Percentiles rank a stretch among this genome's conserved stretches.
Evolutionary conservation across 2,888 invertebrate genomes (phyloP).

Genomic region (Callinectes sapidus): DNA sequence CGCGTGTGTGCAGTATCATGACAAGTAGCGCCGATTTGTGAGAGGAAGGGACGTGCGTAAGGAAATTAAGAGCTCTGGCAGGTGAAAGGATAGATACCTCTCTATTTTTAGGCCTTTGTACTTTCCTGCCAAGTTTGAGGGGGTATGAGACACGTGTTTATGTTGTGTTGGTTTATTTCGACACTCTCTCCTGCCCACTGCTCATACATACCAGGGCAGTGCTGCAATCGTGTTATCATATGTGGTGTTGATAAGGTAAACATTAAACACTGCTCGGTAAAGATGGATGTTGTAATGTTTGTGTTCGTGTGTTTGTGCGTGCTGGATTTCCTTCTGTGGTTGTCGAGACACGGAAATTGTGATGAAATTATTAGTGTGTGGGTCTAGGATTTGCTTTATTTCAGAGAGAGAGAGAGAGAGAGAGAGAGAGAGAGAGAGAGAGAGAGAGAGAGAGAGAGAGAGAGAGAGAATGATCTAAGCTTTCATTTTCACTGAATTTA

Average conservation of each 20-base stretch:
- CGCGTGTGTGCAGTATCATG: background rate
- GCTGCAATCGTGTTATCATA: background rate
- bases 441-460: conserved; percentile 44
- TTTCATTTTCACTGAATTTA: no score
- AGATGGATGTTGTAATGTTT: background rate
- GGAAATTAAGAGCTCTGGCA: background rate
- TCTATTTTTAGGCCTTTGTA: background rate
- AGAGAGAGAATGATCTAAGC: background rate
- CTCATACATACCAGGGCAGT: background rate
- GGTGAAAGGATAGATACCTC: background rate
- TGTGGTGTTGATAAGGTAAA: background rate
- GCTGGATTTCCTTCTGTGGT: no score
- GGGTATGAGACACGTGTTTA: background rate
- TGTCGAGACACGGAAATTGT: no score
- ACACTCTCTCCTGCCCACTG: background rate
- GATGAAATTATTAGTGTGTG: no score
- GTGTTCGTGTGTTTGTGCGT: no score
- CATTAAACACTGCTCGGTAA: background rate
- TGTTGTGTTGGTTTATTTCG: background rate
- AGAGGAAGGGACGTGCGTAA: background rate
- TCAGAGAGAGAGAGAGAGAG: background rate
- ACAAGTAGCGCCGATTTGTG: background rate
- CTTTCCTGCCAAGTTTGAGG: background rate
- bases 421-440: conserved; percentile 44
- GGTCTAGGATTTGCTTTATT: no score